phyloP scores from a whole-genome alignment of 2,113 vertebrate genomes.

The Triplophysa siluroides region DNA sequence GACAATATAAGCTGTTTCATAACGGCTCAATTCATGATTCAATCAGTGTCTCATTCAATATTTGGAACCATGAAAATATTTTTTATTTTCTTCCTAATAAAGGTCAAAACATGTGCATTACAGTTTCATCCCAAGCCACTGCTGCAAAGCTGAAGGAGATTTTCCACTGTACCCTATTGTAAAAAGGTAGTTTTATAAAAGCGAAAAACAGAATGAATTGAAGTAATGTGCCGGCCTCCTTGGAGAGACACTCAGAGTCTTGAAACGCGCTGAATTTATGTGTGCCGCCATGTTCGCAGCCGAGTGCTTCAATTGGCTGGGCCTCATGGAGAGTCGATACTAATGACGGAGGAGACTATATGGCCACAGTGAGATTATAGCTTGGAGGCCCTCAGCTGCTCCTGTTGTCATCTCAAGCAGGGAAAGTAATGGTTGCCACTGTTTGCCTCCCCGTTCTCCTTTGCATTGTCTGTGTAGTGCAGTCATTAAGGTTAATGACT shows the following conservation, averaged over 20 bases:
- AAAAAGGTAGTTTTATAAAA: constrained; percentile 26
- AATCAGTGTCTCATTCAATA: too few species aligned
- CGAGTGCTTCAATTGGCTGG: constrained; percentile 55
- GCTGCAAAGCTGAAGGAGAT: background rate
- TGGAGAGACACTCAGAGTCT: constrained; percentile 38
- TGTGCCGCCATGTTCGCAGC: constrained; percentile 44
- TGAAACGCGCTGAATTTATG: constrained; percentile 52
- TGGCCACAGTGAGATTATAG: constrained; percentile 58
- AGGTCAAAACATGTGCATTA: background rate
- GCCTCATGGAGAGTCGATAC: constrained; percentile 56
- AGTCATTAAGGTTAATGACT: constrained; percentile 58
- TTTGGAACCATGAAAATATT: background rate
- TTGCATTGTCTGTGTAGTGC: constrained; percentile 48
- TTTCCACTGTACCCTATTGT: background rate
- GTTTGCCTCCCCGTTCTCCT: constrained; percentile 44
- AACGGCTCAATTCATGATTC: too few species aligned
- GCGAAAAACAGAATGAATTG: constrained; percentile 41
- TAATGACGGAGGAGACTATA: constrained; percentile 57
- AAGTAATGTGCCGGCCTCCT: constrained; percentile 42
- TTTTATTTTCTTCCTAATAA: background rate
- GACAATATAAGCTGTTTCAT: too few species aligned
- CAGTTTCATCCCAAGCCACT: background rate
- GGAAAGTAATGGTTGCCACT: constrained; percentile 54
- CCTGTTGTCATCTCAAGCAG: constrained; percentile 54
- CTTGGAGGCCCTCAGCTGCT: constrained; percentile 46